phyloP scores from a whole-genome alignment of 1,140 invertebrate species.

The Ruditapes philippinarum region DNA sequence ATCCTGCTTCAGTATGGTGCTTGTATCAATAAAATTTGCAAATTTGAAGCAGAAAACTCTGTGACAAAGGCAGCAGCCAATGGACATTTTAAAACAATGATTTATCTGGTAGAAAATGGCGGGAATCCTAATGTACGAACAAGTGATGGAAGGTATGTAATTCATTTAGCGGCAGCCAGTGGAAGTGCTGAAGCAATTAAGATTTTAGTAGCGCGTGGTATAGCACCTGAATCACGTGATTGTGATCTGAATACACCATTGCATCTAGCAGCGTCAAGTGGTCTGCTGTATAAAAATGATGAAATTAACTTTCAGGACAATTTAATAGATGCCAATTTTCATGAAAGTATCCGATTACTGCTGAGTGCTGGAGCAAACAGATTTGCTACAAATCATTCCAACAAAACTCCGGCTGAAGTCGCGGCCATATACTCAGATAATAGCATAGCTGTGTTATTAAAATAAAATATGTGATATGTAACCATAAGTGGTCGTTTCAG shows the following conservation, averaged over 20 bases:
- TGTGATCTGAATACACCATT: neutral
- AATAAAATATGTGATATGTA: too few relatives aligned
- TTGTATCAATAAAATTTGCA: neutral
- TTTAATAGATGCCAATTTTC: neutral
- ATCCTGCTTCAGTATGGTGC: neutral
- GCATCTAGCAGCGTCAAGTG: constrained; percentile 2
- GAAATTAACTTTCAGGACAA: neutral
- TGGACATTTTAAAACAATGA: neutral
- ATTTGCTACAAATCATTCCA: neutral
- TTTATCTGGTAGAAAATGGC: neutral
- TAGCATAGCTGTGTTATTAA: too few relatives aligned
- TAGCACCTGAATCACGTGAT: neutral
- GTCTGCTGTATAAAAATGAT: neutral
- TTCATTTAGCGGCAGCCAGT: neutral
- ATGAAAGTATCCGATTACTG: neutral
- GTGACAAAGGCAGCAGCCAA: neutral
- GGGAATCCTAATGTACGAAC: neutral
- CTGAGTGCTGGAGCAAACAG: neutral
- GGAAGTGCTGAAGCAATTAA: neutral
- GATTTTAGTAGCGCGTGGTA: neutral
- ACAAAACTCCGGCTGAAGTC: neutral
- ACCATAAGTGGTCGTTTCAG: too few relatives aligned
- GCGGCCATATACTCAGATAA: neutral
- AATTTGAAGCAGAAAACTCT: neutral
- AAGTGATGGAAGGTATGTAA: neutral